Conservation (phyloP, 2,797 vertebrate genomes). For the Notolabrus celidotus region DNA sequence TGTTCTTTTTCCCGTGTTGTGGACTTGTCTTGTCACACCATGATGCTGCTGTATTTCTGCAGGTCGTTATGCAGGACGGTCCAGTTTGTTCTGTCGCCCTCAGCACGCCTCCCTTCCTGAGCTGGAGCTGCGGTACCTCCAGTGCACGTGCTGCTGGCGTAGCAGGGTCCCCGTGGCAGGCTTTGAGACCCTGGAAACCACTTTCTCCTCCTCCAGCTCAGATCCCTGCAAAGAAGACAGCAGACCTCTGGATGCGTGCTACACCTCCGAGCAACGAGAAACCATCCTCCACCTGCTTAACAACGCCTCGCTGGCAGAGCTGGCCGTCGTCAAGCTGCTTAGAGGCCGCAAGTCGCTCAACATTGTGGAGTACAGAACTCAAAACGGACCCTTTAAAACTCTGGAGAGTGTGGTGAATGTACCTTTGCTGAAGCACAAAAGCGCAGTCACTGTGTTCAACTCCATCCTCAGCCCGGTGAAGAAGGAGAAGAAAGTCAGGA, state of each 20-base stretch:
- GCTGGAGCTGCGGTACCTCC: slow-evolving; percentile 78
- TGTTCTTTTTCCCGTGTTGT: no score
- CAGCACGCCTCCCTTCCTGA: slow-evolving; percentile 54
- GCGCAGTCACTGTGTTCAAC: slow-evolving; percentile 78
- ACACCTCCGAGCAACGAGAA: slow-evolving; percentile 82
- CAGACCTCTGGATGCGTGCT: slow-evolving; percentile 80
- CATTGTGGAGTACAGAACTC: slow-evolving; percentile 79
- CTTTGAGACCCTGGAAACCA: slow-evolving; percentile 55
- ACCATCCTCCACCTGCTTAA: slow-evolving; percentile 85
- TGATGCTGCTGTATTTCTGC: background rate
- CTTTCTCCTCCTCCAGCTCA: slow-evolving; percentile 23
- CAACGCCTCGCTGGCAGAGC: slow-evolving; percentile 77
- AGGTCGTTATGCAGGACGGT: slow-evolving; percentile 67
- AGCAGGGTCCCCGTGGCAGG: slow-evolving; percentile 69
- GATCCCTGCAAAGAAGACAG: slow-evolving; percentile 45
- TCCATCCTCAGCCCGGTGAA: slow-evolving; percentile 82
- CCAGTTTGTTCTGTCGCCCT: slow-evolving; percentile 66
- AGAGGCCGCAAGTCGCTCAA: slow-evolving; percentile 82
- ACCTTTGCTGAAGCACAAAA: slow-evolving; percentile 85
- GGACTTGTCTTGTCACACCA: no score
- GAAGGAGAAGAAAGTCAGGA: slow-evolving; percentile 74
- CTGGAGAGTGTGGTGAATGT: slow-evolving; percentile 83
- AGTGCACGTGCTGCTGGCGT: slow-evolving; percentile 83
- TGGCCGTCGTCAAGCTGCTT: slow-evolving; percentile 76
- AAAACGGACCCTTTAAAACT: slow-evolving; percentile 82